Percentiles rank a stretch among this genome's conserved stretches.
phyloP scores from a whole-genome alignment of 2,888 invertebrate species.

The Yponomeuta plumbellus region DNA sequence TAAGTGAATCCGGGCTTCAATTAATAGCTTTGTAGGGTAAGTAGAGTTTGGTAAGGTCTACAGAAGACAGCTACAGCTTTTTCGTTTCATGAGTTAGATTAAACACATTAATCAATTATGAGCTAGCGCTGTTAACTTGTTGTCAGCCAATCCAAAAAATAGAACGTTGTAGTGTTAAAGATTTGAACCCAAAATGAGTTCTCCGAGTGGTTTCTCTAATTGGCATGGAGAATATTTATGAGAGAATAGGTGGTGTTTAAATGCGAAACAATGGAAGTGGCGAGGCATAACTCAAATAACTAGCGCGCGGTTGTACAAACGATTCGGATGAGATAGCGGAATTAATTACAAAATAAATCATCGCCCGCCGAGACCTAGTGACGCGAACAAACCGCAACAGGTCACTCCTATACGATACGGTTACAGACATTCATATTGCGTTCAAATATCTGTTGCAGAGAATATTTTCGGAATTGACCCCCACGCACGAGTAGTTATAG shows the following conservation, averaged over 20 bases:
- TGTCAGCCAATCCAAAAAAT: not conserved
- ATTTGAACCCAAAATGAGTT: not conserved
- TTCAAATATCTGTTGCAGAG: too few species aligned
- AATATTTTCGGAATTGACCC: too few species aligned
- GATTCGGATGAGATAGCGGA: slow-evolving; percentile 18
- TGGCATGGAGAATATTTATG: not conserved
- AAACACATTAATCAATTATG: too few species aligned
- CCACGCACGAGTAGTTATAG: not conserved
- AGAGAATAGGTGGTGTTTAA: not conserved
- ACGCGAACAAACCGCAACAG: slow-evolving; percentile 38
- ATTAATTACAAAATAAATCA: slow-evolving; percentile 26
- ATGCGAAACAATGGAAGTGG: slow-evolving; percentile 1
- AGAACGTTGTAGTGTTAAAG: not conserved
- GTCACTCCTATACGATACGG: slow-evolving; percentile 11
- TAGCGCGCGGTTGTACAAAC: slow-evolving; percentile 12
- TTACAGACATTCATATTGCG: not conserved
- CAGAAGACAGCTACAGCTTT: too few species aligned
- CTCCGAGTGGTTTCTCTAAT: not conserved
- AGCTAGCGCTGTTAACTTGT: too few species aligned
- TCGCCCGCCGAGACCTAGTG: slow-evolving; percentile 27
- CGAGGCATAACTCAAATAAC: slow-evolving; percentile 20
- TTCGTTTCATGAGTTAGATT: too few species aligned
- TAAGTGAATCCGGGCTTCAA: too few species aligned
- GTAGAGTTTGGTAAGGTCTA: too few species aligned
- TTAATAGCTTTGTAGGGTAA: too few species aligned